Percentiles rank a stretch among this genome's conserved stretches.
phyloP scores from a whole-genome alignment of 2,888 invertebrate genomes.

The Oasisia sp. region DNA sequence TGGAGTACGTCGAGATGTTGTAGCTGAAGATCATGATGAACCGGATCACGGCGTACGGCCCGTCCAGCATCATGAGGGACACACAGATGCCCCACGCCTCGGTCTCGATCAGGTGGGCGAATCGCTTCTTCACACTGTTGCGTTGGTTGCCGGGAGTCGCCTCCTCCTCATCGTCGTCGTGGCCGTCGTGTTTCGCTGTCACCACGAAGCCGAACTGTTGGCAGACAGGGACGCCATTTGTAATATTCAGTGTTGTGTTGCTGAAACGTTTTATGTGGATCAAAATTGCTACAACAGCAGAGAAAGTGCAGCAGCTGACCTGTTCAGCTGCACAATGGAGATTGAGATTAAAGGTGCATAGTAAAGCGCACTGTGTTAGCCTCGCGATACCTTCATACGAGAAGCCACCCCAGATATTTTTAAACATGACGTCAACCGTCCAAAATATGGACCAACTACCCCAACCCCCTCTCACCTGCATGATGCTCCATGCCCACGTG shows the following conservation, averaged over 20 bases:
- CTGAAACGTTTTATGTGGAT: background rate
- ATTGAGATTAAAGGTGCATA: too few relatives aligned
- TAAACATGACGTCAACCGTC: too few relatives aligned
- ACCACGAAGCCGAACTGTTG: conserved; percentile 55
- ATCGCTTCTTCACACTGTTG: background rate
- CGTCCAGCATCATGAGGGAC: conserved; percentile 37
- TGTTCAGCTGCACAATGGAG: too few relatives aligned
- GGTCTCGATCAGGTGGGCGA: conserved; percentile 30
- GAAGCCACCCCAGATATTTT: too few relatives aligned
- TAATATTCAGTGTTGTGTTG: background rate
- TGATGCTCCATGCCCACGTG: conserved; percentile 53
- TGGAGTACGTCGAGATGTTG: conserved; percentile 89
- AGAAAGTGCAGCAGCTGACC: background rate
- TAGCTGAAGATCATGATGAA: conserved; percentile 65
- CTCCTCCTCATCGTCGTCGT: conserved; percentile 25
- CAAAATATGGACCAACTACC: background rate
- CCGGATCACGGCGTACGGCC: conserved; percentile 36
- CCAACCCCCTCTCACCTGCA: background rate
- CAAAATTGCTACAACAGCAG: background rate
- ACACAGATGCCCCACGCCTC: conserved; percentile 36
- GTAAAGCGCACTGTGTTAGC: too few relatives aligned
- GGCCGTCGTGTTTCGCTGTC: conserved; percentile 27
- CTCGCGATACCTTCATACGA: too few relatives aligned
- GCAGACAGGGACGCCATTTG: background rate
- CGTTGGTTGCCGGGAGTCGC: conserved; percentile 1